phyloP scores from a whole-genome alignment of 2,888 invertebrate genomes.

The Eupithecia subfuscata region DNA sequence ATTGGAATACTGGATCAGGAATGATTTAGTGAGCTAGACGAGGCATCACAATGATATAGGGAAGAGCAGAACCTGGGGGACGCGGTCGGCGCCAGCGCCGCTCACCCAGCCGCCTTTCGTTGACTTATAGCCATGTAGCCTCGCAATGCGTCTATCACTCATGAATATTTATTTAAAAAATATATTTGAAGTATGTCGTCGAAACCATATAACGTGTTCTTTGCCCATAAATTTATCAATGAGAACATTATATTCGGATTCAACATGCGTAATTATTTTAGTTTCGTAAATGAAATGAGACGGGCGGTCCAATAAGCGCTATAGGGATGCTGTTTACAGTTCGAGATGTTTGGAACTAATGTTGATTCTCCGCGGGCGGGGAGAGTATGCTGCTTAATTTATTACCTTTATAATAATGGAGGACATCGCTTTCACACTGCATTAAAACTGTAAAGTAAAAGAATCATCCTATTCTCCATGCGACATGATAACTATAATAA shows the following conservation, averaged over 20 bases:
- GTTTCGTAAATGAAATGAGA: constrained; percentile 69
- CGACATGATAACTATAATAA: constrained; percentile 33
- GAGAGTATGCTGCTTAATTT: constrained; percentile 45
- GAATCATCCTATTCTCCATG: constrained; percentile 31
- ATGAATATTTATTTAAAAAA: constrained; percentile 81
- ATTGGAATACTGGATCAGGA: constrained; percentile 13
- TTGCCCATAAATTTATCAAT: constrained; percentile 75
- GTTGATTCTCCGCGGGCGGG: constrained; percentile 63
- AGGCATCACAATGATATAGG: constrained; percentile 58
- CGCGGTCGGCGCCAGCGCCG: constrained; percentile 53
- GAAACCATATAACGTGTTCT: constrained; percentile 62
- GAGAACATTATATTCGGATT: constrained; percentile 63
- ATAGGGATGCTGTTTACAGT: constrained; percentile 67
- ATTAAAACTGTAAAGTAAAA: constrained; percentile 43
- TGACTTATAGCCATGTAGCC: constrained; percentile 81
- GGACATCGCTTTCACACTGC: constrained; percentile 51
- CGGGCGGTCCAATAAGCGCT: constrained; percentile 68
- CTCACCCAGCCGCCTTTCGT: constrained; percentile 68
- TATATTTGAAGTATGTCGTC: constrained; percentile 67
- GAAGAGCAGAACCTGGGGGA: constrained; percentile 47
- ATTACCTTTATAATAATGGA: constrained; percentile 48
- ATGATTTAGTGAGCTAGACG: constrained; percentile 41
- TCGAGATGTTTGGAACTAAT: constrained; percentile 54
- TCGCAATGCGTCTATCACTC: constrained; percentile 80
- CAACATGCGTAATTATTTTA: constrained; percentile 72